phyloP scores from a whole-genome alignment of 2,797 vertebrate species.

The Myiotriccus ornatus region DNA sequence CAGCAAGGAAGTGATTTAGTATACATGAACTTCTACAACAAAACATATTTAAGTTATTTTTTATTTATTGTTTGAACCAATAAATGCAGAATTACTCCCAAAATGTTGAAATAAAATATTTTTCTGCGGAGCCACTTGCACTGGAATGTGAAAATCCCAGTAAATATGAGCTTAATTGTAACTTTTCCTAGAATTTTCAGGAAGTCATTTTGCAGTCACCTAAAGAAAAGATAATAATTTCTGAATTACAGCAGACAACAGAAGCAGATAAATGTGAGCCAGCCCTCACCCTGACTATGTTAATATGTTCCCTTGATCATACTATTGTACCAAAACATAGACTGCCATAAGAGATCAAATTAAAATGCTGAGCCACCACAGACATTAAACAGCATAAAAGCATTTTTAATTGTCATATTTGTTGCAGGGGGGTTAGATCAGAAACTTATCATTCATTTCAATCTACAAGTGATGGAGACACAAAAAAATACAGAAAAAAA shows the following conservation, averaged over 20 bases:
- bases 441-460: not conserved
- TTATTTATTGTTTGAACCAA: not conserved
- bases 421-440: not conserved
- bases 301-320: not conserved
- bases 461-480: not conserved
- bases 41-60: not conserved
- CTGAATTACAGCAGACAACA: not conserved
- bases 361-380: not conserved
- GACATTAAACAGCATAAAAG: not conserved
- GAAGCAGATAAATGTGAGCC: not conserved
- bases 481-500: not conserved
- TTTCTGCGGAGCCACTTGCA: not conserved
- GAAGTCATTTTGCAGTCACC: not conserved
- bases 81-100: not conserved
- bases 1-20: not conserved
- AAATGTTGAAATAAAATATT: not conserved
- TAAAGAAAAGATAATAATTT: not conserved
- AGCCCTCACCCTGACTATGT: not conserved
- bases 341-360: not conserved
- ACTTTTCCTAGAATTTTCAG: not conserved
- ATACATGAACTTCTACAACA: not conserved
- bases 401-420: not conserved
- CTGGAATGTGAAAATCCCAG: not conserved
- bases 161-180: not conserved
- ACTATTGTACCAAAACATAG: not conserved